Evolutionary conservation across 2,888 invertebrate species (phyloP), one percentile per base, ranked within the genome.

Genomic region (Xanthorhoe designata): DNA sequence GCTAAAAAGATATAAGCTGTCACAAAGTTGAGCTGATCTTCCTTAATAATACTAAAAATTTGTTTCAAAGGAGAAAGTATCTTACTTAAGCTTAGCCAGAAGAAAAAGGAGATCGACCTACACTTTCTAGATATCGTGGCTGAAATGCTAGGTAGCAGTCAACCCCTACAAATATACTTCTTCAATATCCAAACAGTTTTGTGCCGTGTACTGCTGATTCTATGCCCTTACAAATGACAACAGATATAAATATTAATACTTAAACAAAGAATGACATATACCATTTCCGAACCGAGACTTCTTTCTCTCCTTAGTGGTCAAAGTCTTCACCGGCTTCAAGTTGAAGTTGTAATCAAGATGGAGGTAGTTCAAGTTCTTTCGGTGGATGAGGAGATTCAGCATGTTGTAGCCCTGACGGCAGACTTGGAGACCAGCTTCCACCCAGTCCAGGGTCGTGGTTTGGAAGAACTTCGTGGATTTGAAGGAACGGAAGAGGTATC

Each of bases 321-420:
- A 94, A 0, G 99, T 99, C 88, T 99, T 99, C 0, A 99, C 99
- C 0, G 99, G 99, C 86, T 99, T 99, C 89, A 99, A 95, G 89
- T 99, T 99, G 88, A 99, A 99, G 90, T 99, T 99, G 90, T 99
- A 99, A 94, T 99, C 99, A 90, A 99, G 95, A 95, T 99, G 99
- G 35, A 99, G 95, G 84, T 99, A 99, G 90, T 99, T 99, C 68
- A 99, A 95, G 91, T 99, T 99, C 93, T 99, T 99, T 70, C 99
- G 96, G 89, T 99, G 99, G 83, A 99, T 99, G 73, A 99, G 94
- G 69, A 99, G 94, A 89, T 99, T 99, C 71, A 99, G 93, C 99
- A 99, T 99, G 89, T 99, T 99, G 93, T 99, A 99, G 2, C 99
- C 99, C 89, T 99, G 99, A 0, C 99, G 95, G 86, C 99, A 99